phyloP scores from a whole-genome alignment of 2,113 vertebrate species.

The Thryonomys swinderianus region DNA sequence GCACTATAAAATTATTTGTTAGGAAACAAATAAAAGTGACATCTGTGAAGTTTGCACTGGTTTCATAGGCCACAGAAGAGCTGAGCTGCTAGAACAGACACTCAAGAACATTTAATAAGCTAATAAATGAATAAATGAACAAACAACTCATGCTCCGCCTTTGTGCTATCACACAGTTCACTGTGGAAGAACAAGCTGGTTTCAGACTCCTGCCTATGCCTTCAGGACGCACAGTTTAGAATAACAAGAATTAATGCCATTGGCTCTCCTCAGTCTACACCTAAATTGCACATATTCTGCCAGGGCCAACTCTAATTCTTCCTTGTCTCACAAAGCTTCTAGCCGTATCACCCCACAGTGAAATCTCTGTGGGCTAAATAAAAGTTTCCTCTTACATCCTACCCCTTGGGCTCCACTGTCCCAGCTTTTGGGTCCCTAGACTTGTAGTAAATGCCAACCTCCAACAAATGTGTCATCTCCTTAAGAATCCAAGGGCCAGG shows the following conservation, averaged over 20 bases:
- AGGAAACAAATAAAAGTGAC: conserved; percentile 55
- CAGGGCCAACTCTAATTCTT: conserved; percentile 30
- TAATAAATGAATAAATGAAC: conserved; percentile 16
- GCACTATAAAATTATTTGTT: conserved; percentile 8
- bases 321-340: conserved; percentile 27
- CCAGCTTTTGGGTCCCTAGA: conserved; percentile 24
- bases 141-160: not conserved
- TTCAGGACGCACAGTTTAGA: not conserved
- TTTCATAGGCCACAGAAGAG: conserved; percentile 25
- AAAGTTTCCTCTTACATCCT: conserved; percentile 32
- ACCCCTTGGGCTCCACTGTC: conserved; percentile 10
- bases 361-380: conserved; percentile 48
- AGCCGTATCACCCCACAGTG: conserved; percentile 11
- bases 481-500: conserved; percentile 26
- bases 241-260: conserved; percentile 15
- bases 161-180: not conserved
- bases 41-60: not conserved
- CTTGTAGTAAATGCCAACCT: conserved; percentile 21
- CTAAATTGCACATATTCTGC: not conserved
- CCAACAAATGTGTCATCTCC: conserved; percentile 44
- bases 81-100: not conserved
- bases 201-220: not conserved
- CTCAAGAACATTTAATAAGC: conserved; percentile 30
- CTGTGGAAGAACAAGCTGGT: not conserved
- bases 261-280: not conserved